Base-by-base conservation (phyloP, 1,140 invertebrate genomes). In the Platorchestia sp. region DNA sequence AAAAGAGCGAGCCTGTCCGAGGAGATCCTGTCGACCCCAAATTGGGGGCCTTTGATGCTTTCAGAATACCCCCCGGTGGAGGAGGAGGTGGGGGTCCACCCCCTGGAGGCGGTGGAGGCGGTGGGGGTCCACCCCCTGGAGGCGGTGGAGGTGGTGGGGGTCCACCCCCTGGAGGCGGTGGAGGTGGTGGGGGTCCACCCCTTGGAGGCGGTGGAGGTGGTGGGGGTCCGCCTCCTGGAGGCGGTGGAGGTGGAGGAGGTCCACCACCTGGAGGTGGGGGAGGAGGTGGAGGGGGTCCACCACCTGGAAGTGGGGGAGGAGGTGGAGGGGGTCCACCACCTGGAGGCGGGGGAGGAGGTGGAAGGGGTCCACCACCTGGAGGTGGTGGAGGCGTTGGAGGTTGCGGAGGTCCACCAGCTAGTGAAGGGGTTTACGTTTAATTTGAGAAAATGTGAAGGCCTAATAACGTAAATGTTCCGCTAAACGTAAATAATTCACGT, bases 101-200 rank as follows among this genome's bases (percentile, higher is more conserved):
- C 6, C 95, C 95, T 7, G 96, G 96, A 19, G 95, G 90, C 42
- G 96, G 96, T n/a, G 96, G 96, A 27, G 96, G 96, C 16, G 95
- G 95, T 36, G 96, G 96, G 95, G 96, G 96, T 95, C 47, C 97
- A 95, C 91, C 97, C 93, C 95, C 97, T 95, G 96, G 89, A 22
- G 97, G 97, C 19, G 97, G 96, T 95, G 97, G 95, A 96, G 97
- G 95, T 96, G 97, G 95, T 97, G 97, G 96, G 44, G 97, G 97
- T 0, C 97, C 42, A 96, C 96, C n/a, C 96, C 44, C 95, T 96
- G 95, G 97, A 53, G 97, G 97, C 36, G 97, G 97, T 95, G 97
- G 97, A 43, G 97, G 97, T 41, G 97, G 97, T 0, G 97, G 97
- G 16, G 97, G 97, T 6, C 97, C 97, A n/a, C 40, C 96, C 53